Base-by-base conservation (phyloP, 2,113 vertebrate species). In the Antechinus flavipes region DNA sequence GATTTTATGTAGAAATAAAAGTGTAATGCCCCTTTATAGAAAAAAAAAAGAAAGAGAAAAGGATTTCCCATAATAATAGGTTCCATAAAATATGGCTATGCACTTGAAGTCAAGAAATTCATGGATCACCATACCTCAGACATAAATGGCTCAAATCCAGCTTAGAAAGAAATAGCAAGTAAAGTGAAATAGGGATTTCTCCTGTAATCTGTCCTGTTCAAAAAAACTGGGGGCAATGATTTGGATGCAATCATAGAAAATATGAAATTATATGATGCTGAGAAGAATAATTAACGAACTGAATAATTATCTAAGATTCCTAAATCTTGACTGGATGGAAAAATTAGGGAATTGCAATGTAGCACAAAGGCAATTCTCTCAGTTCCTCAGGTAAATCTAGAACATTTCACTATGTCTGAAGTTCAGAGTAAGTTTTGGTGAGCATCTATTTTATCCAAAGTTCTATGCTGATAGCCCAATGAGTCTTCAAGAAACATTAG, bases 31-130 rank as follows among this genome's bases (percentile, higher is more conserved):
- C 35, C 68, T 42, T 76, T 76, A 35, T 42, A 76, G n/a, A 76
- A 76, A n/a, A n/a, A 76, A 76, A 35, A 7, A 22, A 22, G 35
- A n/a, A 76, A 76, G 49, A 49, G 49, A 5, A 42, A 42, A 76
- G 0, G n/a, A n/a, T 0, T 19, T 42, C 19, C 1, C 35, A 42
- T 11, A 76, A 42, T n/a, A n/a, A 35, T 3, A 68, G 30, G 0
- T 19, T 76, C 1, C 42, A 16, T 42, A 42, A 76, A n/a, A 5
- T n/a, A n/a, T 76, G 35, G 4, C 16, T 76, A 76, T 7, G 49
- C 16, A 76, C 1, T 76, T 76, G 35, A 76, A n/a, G 14, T n/a
- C 0, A 68, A 19, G n/a, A 4, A 22, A n/a, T n/a, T 76, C 22
- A n/a, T 76, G 16, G 12, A n/a, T 76, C 35, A 19, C 14, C 42